Evolutionary conservation across 2,888 invertebrate species (phyloP).

Genomic region (Caradrina kadenii): DNA sequence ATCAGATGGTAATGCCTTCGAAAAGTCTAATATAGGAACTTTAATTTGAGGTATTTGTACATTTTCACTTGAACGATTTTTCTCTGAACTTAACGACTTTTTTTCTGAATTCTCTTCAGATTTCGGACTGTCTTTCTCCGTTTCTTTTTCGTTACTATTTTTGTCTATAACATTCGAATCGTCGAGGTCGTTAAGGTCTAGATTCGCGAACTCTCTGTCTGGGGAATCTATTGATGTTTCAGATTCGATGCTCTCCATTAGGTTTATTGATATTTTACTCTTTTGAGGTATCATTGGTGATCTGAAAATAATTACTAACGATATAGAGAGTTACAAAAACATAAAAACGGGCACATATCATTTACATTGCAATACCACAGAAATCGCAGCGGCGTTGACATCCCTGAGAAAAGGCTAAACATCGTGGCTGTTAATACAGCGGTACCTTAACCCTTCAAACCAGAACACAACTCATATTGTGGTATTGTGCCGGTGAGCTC

Average conservation of each 20-base stretch:
- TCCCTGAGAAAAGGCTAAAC: no score
- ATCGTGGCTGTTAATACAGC: neutral
- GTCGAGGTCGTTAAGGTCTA: conserved; percentile 85
- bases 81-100: conserved; percentile 72
- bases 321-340: neutral
- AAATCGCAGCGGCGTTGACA: no score
- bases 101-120: conserved; percentile 78
- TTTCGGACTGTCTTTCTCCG: conserved; percentile 71
- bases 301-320: conserved; percentile 70
- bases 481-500: neutral
- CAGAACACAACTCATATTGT: neutral
- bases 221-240: conserved; percentile 89
- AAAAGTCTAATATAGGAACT: conserved; percentile 83
- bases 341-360: neutral
- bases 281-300: conserved; percentile 88
- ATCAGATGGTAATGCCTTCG: conserved; percentile 76
- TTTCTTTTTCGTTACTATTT: conserved; percentile 72
- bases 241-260: conserved; percentile 89
- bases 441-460: neutral
- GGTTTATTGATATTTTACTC: conserved; percentile 88
- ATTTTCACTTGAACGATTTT: conserved; percentile 70
- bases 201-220: conserved; percentile 84
- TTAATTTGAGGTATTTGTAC: conserved; percentile 82
- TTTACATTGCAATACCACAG: no score
- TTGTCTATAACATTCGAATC: conserved; percentile 80